Percentiles rank a stretch among this genome's conserved stretches.
Evolutionary conservation across 2,113 vertebrate genomes (phyloP).

Genomic region (Rhea pennata): DNA sequence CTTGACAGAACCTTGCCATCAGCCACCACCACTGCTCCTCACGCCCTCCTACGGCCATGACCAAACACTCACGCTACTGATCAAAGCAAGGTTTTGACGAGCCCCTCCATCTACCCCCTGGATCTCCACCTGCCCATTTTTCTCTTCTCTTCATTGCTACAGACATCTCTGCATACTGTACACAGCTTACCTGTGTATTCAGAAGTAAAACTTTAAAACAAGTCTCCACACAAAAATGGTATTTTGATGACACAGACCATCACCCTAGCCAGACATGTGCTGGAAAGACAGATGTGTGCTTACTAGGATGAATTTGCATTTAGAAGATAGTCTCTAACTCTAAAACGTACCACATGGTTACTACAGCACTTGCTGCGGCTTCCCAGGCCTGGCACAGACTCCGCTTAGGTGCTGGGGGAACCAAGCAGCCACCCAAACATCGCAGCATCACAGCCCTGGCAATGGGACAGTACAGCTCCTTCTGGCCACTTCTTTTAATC

Average conservation of each 20-base stretch:
- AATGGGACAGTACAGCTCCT: background rate
- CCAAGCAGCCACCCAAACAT: background rate
- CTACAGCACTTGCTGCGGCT: background rate
- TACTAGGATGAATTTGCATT: background rate
- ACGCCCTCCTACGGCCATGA: background rate
- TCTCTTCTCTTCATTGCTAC: background rate
- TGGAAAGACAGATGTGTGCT: background rate
- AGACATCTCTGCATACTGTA: background rate
- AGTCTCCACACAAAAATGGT: rapidly evolving
- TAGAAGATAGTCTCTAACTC: background rate
- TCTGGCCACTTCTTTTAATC: background rate
- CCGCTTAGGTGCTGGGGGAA: rapidly evolving
- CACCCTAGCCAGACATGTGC: background rate
- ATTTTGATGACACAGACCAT: background rate
- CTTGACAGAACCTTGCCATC: background rate
- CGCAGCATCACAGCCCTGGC: rapidly evolving
- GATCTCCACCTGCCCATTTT: background rate
- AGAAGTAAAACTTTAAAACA: background rate
- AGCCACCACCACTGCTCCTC: background rate
- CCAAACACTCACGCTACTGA: background rate
- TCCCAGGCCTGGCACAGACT: background rate
- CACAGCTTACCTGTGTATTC: background rate
- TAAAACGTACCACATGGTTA: background rate
- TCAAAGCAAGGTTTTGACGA: background rate
- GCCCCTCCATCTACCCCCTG: background rate